Evolutionary conservation across 2,888 invertebrate species (phyloP).

Genomic region (Thelaira solivaga): DNA sequence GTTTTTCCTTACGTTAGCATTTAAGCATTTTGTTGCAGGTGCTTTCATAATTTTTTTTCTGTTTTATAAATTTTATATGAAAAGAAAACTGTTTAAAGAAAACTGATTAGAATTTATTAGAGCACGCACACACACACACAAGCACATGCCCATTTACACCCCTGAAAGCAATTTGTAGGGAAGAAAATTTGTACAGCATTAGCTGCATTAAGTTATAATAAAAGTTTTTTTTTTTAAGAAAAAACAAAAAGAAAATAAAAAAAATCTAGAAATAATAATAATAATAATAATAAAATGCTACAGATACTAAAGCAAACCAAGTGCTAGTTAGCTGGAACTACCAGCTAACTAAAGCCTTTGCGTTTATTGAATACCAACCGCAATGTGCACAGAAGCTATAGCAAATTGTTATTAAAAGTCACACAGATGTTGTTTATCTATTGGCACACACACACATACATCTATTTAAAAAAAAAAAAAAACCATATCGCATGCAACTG

Average conservation of each 20-base stretch:
- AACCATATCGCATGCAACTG: too few relatives aligned
- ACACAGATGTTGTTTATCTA: slow-evolving; percentile 39
- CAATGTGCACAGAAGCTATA: background rate
- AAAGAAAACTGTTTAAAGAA: background rate
- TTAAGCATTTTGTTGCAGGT: background rate
- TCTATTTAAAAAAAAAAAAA: too few relatives aligned
- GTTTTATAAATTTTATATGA: background rate
- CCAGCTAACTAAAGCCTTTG: too few relatives aligned
- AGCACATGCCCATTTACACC: background rate
- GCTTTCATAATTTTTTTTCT: background rate
- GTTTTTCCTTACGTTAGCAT: background rate
- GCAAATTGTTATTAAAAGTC: slow-evolving; percentile 36
- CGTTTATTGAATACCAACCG: slow-evolving; percentile 46
- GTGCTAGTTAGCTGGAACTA: too few relatives aligned
- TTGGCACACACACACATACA: background rate
- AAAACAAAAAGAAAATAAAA: background rate
- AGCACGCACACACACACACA: background rate
- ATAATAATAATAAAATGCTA: background rate
- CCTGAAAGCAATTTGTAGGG: background rate
- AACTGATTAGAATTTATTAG: background rate
- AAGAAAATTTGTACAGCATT: background rate
- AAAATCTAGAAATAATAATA: background rate
- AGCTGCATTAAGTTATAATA: slow-evolving; percentile 18
- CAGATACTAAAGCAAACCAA: background rate
- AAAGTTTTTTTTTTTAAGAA: too few relatives aligned